Evolutionary conservation across 2,113 vertebrate genomes (phyloP).

Genomic region (Clarias batrachus): DNA sequence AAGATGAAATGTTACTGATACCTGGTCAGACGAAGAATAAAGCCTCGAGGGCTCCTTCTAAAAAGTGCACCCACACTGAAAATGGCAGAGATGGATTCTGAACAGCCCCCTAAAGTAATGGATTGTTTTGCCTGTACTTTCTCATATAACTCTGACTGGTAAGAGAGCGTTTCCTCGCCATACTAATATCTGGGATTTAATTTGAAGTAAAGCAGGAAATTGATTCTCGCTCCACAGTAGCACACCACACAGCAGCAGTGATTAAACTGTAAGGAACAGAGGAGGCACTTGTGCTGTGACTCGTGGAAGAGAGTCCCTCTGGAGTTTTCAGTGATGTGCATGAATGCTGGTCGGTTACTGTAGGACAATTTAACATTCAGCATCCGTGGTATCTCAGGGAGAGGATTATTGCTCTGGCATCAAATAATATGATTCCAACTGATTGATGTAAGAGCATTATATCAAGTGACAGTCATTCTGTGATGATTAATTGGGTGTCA

Average conservation of each 20-base stretch:
- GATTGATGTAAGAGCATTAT: neutral
- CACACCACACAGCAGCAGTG: slow-evolving; percentile 35
- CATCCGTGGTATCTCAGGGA: neutral
- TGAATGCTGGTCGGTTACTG: neutral
- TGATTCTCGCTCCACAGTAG: slow-evolving; percentile 31
- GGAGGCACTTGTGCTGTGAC: slow-evolving; percentile 15
- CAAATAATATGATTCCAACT: neutral
- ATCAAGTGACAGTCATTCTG: neutral
- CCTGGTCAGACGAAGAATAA: slow-evolving; percentile 1
- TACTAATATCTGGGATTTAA: slow-evolving; percentile 41
- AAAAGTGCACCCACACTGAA: slow-evolving; percentile 18
- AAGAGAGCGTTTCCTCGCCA: neutral
- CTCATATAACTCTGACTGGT: slow-evolving; percentile 11
- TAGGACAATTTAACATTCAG: slow-evolving; percentile 2
- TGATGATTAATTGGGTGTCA: neutral
- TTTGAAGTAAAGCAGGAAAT: slow-evolving; percentile 48
- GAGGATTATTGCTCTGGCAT: neutral
- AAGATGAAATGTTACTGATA: slow-evolving; percentile 9
- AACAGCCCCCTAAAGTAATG: slow-evolving; percentile 19
- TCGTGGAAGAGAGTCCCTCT: slow-evolving; percentile 17
- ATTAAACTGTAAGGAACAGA: slow-evolving; percentile 33
- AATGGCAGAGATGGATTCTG: slow-evolving; percentile 19
- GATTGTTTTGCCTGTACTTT: slow-evolving; percentile 25
- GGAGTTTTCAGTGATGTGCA: neutral
- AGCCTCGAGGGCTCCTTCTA: neutral